Conservation (phyloP, 2,888 invertebrate genomes). For the Axea sp. region DNA sequence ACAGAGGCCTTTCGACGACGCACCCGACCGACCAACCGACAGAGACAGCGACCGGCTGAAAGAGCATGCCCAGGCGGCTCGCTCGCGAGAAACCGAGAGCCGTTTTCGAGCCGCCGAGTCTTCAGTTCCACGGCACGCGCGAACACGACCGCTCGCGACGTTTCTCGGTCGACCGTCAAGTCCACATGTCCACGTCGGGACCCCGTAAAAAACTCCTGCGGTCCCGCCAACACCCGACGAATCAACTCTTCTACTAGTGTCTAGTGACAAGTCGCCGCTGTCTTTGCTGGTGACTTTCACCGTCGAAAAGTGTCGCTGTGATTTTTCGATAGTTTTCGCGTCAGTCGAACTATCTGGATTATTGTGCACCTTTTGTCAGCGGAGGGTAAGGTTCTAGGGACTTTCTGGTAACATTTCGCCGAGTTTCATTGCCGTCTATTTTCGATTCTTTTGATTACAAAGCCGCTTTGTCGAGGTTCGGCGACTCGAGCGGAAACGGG, state of each 20-base stretch:
- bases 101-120: slow-evolving; percentile 16
- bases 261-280: slow-evolving; percentile 14
- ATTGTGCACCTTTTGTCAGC: neutral
- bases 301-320: neutral
- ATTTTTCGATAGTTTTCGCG: neutral
- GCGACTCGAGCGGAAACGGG: too few species aligned
- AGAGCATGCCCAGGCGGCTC: slow-evolving; percentile 37
- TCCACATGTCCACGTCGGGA: slow-evolving; percentile 37
- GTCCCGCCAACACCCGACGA: too few species aligned
- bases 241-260: slow-evolving; percentile 1
- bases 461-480: too few species aligned
- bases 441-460: too few species aligned
- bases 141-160: slow-evolving; percentile 27
- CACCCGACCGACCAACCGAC: slow-evolving; percentile 4
- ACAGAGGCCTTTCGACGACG: slow-evolving; percentile 9
- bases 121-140: slow-evolving; percentile 48
- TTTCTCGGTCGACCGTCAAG: slow-evolving; percentile 2
- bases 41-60: slow-evolving; percentile 41
- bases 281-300: neutral
- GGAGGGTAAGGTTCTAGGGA: neutral
- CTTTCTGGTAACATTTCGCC: slow-evolving; percentile 5
- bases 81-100: slow-evolving; percentile 21
- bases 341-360: slow-evolving; percentile 1
- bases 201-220: too few species aligned
- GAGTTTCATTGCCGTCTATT: too few species aligned